These are phyloP conservation scores for Liolophura sinensis DNA, from an alignment of 1,140 invertebrate genomes.

Conservation along the genomic window DNA sequence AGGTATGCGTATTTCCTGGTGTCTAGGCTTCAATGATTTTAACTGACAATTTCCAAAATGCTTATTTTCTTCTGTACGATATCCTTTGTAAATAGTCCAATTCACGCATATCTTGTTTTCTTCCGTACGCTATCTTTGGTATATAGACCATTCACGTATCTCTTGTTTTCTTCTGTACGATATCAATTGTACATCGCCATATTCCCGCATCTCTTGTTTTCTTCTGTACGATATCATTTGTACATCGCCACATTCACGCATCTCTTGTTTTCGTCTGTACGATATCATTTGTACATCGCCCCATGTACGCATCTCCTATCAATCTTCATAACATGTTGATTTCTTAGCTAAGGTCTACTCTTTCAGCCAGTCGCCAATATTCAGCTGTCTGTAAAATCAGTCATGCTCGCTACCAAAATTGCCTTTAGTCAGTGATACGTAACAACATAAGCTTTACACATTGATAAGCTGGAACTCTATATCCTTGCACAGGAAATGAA, in stretches of 20 bases:
- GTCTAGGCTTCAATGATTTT: background rate
- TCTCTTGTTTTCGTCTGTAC: background rate
- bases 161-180: background rate
- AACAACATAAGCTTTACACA: too few species aligned
- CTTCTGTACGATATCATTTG: background rate
- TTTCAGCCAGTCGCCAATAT: too few species aligned
- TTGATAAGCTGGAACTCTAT: too few species aligned
- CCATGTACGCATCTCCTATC: background rate
- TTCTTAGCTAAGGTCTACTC: too few species aligned
- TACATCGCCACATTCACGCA: too few species aligned
- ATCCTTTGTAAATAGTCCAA: background rate
- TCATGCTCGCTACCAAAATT: too few species aligned
- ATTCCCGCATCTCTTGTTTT: background rate
- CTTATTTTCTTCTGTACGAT: background rate
- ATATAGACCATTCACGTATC: too few species aligned
- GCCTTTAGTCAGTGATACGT: too few species aligned
- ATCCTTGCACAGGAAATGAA: too few species aligned
- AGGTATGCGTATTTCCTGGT: slow-evolving; percentile 14
- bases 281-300: background rate
- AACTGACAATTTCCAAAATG: background rate
- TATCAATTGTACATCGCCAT: background rate
- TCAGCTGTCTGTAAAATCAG: too few species aligned
- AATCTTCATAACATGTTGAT: too few species aligned
- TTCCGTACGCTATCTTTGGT: background rate
- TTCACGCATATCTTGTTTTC: background rate